A percentile compares a stretch with the other conserved stretches of the same genome.
These are phyloP conservation scores for Hiodon alosoides DNA, from an alignment of 2,113 vertebrate species.

Conservation along the genomic window DNA sequence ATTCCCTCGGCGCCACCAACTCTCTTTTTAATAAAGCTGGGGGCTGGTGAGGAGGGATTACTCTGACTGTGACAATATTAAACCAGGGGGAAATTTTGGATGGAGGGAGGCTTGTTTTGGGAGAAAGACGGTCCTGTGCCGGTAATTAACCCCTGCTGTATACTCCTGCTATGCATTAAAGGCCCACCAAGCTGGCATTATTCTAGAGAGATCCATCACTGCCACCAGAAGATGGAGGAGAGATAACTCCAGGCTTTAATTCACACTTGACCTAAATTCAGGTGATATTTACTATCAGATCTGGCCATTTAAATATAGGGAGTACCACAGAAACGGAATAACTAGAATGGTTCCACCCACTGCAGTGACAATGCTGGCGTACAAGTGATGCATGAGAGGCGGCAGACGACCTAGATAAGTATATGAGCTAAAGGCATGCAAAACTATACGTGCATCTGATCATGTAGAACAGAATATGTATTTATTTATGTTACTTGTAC, in stretches of 20 bases:
- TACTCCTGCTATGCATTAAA: neutral
- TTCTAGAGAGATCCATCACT: slow-evolving; percentile 6
- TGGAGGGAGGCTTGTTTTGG: neutral
- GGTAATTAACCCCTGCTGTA: neutral
- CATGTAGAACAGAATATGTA: no score
- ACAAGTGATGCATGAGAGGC: no score
- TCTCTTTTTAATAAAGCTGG: neutral
- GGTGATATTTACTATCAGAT: neutral
- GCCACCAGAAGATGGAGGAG: neutral
- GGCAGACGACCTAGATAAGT: no score
- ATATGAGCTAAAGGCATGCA: no score
- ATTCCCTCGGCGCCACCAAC: no score
- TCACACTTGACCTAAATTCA: neutral
- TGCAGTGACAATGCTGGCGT: neutral
- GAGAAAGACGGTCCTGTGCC: neutral
- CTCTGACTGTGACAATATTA: neutral
- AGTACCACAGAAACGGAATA: neutral
- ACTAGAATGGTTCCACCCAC: neutral
- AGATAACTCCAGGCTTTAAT: neutral
- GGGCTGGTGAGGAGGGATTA: neutral
- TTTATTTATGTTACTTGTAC: neutral
- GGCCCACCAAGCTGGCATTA: neutral
- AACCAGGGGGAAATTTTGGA: neutral
- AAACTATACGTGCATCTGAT: no score
- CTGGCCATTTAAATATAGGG: neutral